Conservation (phyloP, 2,888 invertebrate genomes). For the Eristalis pertinax region DNA sequence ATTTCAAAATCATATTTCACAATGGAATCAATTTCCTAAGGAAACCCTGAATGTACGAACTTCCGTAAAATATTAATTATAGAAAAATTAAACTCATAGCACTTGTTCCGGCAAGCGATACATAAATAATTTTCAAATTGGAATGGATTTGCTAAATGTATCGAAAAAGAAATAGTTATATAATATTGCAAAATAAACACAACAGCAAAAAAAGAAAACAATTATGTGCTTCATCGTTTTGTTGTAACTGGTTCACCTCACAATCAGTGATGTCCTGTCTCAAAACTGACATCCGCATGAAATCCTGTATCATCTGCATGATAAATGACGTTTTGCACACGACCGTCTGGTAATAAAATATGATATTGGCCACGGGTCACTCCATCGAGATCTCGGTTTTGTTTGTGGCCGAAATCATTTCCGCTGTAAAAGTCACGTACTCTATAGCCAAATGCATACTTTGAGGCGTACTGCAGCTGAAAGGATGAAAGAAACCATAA, state of each 20-base stretch:
- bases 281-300: constrained; percentile 88
- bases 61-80: background rate
- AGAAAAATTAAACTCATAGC: background rate
- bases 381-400: constrained; percentile 86
- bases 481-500: constrained; percentile 67
- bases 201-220: background rate
- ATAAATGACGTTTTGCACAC: constrained; percentile 89
- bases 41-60: background rate
- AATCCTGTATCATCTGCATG: constrained; percentile 89
- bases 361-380: constrained; percentile 89
- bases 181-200: background rate
- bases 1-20: too few species aligned
- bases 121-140: background rate
- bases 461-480: constrained; percentile 85
- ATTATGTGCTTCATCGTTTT: background rate
- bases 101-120: background rate
- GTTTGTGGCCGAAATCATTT: constrained; percentile 90
- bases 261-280: constrained; percentile 24
- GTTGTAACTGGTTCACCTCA: background rate
- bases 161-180: background rate
- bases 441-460: constrained; percentile 87
- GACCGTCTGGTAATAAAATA: constrained; percentile 89
- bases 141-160: background rate
- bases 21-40: too few species aligned
- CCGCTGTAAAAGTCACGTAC: constrained; percentile 88